Evolutionary conservation across 1,140 invertebrate genomes (phyloP), one percentile per base, ranked within the genome.

Genomic region (Elymnias hypermnestra): DNA sequence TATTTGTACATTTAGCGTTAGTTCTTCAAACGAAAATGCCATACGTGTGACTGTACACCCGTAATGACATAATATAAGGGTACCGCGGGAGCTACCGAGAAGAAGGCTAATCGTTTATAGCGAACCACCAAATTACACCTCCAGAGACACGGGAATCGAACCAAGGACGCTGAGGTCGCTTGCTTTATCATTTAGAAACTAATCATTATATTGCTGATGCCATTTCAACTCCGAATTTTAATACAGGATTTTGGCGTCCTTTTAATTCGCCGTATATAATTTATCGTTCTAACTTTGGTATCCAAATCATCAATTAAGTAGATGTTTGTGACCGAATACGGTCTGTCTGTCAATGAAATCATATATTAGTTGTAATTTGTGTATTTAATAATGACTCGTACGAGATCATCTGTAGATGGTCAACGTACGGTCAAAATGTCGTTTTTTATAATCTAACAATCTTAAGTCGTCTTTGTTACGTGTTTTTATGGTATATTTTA

Each of bases 71-170:
- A 81, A 83, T 81, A 39, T 49, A 40, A 41, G 58, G 68, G 57
- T 64, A 69, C 57, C 51, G 56, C 53, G 54, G 41, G 57, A 65
- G 75, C 77, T 84, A 79, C 81, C 76, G n/a, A n/a, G n/a, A 63
- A 81, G 81, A 84, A 82, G 50, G 57, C 55, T 84, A 84, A 84
- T 83, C 76, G 76, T 50, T 76, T 79, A 74, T 71, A 56, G 63
- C 62, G 76, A 81, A 81, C 64, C 57, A 58, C 53, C 53, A 84
- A 84, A 84, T 84, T 84, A 78, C 68, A 82, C 67, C 50, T 71
- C 45, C 76, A 83, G 70, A 81, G 81, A 84, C 81, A 84, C 77
- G 71, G 74, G 72, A 76, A 64, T 72, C 78, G 63, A 64, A 62
- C 64, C 79, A 82, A 84, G 81, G 81, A 76, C 81, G 69, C 63